phyloP scores from a whole-genome alignment of 2,797 vertebrate genomes.

The Rhinella marina region DNA sequence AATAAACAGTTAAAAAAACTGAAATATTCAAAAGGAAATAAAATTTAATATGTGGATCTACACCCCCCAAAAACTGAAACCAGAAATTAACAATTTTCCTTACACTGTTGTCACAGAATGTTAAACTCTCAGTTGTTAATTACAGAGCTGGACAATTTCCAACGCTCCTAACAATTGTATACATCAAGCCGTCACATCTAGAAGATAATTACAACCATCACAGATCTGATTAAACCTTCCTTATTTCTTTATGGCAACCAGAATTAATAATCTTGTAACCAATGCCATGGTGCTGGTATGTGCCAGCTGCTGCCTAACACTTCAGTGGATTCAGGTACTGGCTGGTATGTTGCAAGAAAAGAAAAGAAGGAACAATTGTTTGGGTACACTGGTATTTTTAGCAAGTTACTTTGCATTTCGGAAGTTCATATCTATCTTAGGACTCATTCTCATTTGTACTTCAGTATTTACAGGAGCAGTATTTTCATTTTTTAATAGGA shows the following conservation, averaged over 20 bases:
- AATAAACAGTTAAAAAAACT: neutral
- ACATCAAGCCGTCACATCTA: slow-evolving; percentile 5
- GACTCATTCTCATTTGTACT: too few relatives aligned
- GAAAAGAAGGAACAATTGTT: neutral
- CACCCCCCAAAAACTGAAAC: neutral
- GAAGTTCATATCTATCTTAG: too few relatives aligned
- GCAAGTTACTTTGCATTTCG: too few relatives aligned
- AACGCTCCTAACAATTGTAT: neutral
- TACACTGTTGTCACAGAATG: neutral
- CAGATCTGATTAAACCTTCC: neutral
- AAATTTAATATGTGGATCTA: neutral
- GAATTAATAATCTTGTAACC: neutral
- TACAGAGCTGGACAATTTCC: slow-evolving; percentile 25
- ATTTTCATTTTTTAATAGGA: too few relatives aligned
- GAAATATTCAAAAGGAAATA: neutral
- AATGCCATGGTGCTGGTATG: too few relatives aligned
- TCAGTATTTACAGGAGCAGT: too few relatives aligned
- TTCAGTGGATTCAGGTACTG: too few relatives aligned
- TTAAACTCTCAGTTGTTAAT: neutral
- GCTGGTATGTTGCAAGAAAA: neutral
- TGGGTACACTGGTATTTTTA: too few relatives aligned
- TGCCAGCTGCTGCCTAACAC: too few relatives aligned
- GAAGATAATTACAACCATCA: slow-evolving; percentile 14
- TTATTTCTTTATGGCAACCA: neutral
- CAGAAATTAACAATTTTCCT: slow-evolving; percentile 6